phyloP scores from a whole-genome alignment of 2,113 vertebrate genomes.

The Redunca redunca region DNA sequence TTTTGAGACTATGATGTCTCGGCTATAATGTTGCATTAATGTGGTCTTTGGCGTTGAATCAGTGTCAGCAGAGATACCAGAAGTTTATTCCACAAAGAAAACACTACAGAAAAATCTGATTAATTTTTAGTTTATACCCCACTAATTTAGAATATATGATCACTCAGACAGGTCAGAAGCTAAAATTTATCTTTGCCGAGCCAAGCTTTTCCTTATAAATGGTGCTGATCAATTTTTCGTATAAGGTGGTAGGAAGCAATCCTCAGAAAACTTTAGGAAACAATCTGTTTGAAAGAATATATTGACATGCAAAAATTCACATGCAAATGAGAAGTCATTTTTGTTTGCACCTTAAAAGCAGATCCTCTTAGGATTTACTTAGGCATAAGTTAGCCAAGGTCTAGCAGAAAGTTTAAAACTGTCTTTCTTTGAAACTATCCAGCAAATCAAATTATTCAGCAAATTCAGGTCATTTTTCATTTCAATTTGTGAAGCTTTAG shows the following conservation, averaged over 20 bases:
- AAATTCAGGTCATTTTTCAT: neutral
- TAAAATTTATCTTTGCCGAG: slow-evolving; percentile 10
- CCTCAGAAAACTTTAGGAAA: slow-evolving; percentile 1
- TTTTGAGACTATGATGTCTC: slow-evolving; percentile 46
- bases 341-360: slow-evolving; percentile 20
- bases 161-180: neutral
- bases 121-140: slow-evolving; percentile 12
- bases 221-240: slow-evolving; percentile 6
- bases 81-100: slow-evolving; percentile 36
- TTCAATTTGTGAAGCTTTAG: neutral
- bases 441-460: neutral
- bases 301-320: slow-evolving; percentile 18
- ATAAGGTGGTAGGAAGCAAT: neutral
- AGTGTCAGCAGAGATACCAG: slow-evolving; percentile 4
- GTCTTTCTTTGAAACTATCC: slow-evolving; percentile 3
- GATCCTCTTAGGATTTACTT: neutral
- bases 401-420: slow-evolving; percentile 11
- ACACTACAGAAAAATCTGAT: slow-evolving; percentile 24
- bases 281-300: slow-evolving; percentile 16
- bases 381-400: neutral
- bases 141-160: neutral
- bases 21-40: slow-evolving; percentile 44
- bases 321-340: slow-evolving; percentile 18
- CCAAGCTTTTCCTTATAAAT: slow-evolving; percentile 29
- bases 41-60: slow-evolving; percentile 41